A percentile compares a stretch with the other conserved stretches of the same genome.
Evolutionary conservation across 2,797 vertebrate species (phyloP).

Genomic region (Helostoma temminkii): DNA sequence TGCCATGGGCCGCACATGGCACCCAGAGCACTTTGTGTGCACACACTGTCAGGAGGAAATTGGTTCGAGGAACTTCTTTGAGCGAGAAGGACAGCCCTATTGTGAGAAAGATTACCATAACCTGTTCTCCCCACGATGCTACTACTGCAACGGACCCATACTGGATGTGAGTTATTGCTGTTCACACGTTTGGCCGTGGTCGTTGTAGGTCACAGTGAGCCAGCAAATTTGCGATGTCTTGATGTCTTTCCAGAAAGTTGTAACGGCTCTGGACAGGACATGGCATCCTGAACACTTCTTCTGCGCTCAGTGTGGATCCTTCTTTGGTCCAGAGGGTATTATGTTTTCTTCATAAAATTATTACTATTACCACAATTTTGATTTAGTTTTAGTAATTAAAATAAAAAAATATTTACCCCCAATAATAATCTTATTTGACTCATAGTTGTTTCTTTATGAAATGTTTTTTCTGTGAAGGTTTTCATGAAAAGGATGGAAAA

Average conservation of each 20-base stretch:
- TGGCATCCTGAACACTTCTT: conserved; percentile 99
- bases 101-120: conserved; percentile 97
- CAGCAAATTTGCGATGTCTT: not conserved
- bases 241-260: conserved; percentile 91
- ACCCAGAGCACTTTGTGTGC: conserved; percentile 97
- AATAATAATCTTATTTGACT: no score
- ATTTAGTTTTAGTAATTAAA: no score
- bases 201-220: not conserved
- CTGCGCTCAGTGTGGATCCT: conserved; percentile 97
- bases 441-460: no score
- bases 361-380: not conserved
- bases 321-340: conserved; percentile 94
- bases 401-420: no score
- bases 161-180: conserved; percentile 88
- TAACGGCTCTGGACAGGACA: conserved; percentile 96
- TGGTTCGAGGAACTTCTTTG: conserved; percentile 96
- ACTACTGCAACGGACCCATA: conserved; percentile 98
- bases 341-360: not conserved
- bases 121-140: conserved; percentile 95
- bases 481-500: conserved; percentile 98
- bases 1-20: conserved; percentile 97
- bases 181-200: not conserved
- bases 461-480: conserved; percentile 82
- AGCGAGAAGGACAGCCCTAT: conserved; percentile 95
- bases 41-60: conserved; percentile 98